Evolutionary conservation across 1,140 invertebrate genomes (phyloP).

Genomic region (Pseudomyrmex concolor): DNA sequence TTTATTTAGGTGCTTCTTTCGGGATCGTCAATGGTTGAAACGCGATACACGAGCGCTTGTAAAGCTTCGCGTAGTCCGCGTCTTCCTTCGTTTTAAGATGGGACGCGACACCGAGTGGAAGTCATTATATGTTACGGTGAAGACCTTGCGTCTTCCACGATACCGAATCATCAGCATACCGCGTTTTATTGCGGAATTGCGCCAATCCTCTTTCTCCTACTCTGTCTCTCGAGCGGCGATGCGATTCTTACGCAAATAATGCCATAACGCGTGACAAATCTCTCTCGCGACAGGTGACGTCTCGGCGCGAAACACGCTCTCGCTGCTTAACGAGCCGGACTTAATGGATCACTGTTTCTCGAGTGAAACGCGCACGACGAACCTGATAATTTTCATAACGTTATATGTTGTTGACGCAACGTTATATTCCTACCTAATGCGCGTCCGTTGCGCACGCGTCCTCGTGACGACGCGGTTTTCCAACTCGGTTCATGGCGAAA

Average conservation of each 20-base stretch:
- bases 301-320: slow-evolving; percentile 3
- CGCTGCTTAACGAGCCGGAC: slow-evolving; percentile 18
- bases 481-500: slow-evolving; percentile 19
- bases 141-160: slow-evolving; percentile 63
- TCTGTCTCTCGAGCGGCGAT: not conserved
- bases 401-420: slow-evolving; percentile 26
- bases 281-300: slow-evolving; percentile 39
- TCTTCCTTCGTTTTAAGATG: not conserved
- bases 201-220: slow-evolving; percentile 9
- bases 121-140: slow-evolving; percentile 37
- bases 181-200: slow-evolving; percentile 51
- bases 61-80: not conserved
- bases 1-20: not conserved
- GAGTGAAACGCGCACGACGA: not conserved
- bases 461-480: slow-evolving; percentile 34
- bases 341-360: slow-evolving; percentile 30
- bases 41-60: not conserved
- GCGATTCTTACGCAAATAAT: slow-evolving; percentile 67
- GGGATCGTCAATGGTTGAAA: slow-evolving; percentile 20
- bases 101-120: slow-evolving; percentile 2
- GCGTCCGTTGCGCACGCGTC: not conserved
- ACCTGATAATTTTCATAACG: slow-evolving; percentile 15
- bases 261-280: slow-evolving; percentile 62
- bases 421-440: slow-evolving; percentile 5
- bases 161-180: slow-evolving; percentile 60